A percentile compares a stretch with the other conserved stretches of the same genome.
Conservation (phyloP, 2,113 vertebrate species). For the Neolamprologus toae region DNA sequence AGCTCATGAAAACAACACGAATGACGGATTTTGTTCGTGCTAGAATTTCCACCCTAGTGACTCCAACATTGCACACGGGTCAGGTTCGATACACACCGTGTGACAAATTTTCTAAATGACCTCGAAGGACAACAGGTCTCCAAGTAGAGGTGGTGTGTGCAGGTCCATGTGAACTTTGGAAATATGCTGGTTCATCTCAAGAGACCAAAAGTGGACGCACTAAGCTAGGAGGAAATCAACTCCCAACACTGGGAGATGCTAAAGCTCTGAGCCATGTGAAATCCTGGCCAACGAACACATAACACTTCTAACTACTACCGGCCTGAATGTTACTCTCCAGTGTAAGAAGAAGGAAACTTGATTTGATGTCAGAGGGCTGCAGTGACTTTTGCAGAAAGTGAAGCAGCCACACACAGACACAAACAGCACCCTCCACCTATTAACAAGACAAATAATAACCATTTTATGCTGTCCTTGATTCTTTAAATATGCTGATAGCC, state of each 20-base stretch:
- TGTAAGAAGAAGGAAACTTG: not conserved
- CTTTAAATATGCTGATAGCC: not conserved
- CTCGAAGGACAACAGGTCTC: not conserved
- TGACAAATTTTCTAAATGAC: not conserved
- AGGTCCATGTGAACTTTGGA: not conserved
- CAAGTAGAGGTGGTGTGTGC: not conserved
- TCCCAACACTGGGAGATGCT: not conserved
- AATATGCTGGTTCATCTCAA: not conserved
- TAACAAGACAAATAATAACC: not conserved
- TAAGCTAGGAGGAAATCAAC: not conserved
- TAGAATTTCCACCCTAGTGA: slow-evolving; percentile 32
- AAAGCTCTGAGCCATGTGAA: not conserved
- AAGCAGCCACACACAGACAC: not conserved
- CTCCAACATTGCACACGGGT: not conserved
- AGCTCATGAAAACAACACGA: slow-evolving; percentile 18
- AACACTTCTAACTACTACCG: not conserved
- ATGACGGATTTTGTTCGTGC: slow-evolving; percentile 25
- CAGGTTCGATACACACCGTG: slow-evolving; percentile 16
- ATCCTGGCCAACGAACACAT: not conserved
- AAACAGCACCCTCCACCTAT: not conserved
- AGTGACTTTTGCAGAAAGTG: too few species aligned
- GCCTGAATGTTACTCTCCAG: not conserved
- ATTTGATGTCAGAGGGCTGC: not conserved
- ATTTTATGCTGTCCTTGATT: not conserved
- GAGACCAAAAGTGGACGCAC: not conserved